Evolutionary conservation across 1,140 invertebrate genomes (phyloP), one percentile per base, ranked within the genome.

Genomic region (Notospermus geniculatus): DNA sequence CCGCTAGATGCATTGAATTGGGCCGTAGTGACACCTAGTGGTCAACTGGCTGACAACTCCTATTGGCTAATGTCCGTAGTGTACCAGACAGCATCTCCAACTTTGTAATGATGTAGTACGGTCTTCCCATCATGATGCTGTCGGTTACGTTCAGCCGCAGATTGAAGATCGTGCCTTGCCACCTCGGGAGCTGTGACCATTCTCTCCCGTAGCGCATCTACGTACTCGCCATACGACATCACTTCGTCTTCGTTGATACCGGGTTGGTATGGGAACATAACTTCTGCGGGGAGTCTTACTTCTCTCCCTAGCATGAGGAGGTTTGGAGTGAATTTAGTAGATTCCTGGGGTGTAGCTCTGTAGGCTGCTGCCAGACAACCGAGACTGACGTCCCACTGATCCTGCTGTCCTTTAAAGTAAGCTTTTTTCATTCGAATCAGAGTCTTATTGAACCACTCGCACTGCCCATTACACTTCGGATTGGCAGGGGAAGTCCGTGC

Each of bases 391-490:
- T 50, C 46, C 46, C 46, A 60, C 15, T 64, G 27, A 13, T 17
- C 29, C 9, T 29, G n/a, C 22, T 61, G 43, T 0, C n/a, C 27
- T 28, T 61, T 54, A 1, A 61, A n/a, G 41, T 36, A 55, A 13
- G 46, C 28, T 32, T 32, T 54, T 43, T 43, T 55, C 53, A 61
- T 61, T 39, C 39, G 22, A 15, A 30, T 39, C 2, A 61, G 27
- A 29, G 53, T 61, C 17, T 28, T 29, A 25, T 61, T 61, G 17
- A 55, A 61, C 46, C 54, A 23, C 28, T 55, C 54, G 17, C 5
- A 9, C n/a, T 55, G 54, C 28, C 54, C 54, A 55, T 55, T 61
- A 27, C n/a, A 36, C 5, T 7, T 55, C 27, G 54, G 22, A n/a
- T 29, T 9, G 27, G 2, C 22, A 5, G 22, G 22, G 7, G 62